A percentile compares a stretch with the other conserved stretches of the same genome.
Conservation (phyloP, 2,888 invertebrate species). For the Pelosia muscerda region DNA sequence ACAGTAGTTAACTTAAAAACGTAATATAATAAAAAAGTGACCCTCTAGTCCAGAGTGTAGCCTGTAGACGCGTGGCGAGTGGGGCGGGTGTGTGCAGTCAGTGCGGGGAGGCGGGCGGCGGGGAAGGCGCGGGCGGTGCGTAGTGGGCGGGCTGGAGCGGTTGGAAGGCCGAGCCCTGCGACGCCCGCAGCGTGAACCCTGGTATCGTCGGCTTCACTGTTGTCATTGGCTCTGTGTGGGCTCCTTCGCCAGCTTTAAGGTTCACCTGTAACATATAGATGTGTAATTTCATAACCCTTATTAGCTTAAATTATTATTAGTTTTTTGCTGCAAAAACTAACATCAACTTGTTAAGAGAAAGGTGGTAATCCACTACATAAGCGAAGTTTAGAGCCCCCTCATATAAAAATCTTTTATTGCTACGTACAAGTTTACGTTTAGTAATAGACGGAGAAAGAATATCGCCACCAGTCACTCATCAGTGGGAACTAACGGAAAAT, state of each 20-base stretch:
- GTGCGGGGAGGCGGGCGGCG: conserved; percentile 40
- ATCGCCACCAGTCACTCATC: no score
- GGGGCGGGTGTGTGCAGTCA: conserved; percentile 37
- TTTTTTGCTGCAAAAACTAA: no score
- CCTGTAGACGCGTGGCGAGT: background rate
- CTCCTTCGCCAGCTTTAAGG: conserved; percentile 86
- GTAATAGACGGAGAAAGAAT: no score
- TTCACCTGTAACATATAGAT: conserved; percentile 80
- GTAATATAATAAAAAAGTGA: background rate
- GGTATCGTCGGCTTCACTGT: conserved; percentile 88
- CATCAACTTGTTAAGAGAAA: no score
- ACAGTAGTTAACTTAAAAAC: background rate
- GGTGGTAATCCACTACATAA: no score
- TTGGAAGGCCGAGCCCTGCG: conserved; percentile 93
- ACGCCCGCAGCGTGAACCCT: conserved; percentile 92
- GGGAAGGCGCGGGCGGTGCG: conserved; percentile 39
- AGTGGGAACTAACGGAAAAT: no score
- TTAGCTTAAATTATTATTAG: background rate
- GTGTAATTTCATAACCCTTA: background rate
- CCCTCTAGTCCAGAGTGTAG: background rate
- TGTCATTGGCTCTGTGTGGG: conserved; percentile 71
- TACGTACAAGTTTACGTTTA: background rate
- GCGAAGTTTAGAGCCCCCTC: background rate
- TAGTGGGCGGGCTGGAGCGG: conserved; percentile 84
- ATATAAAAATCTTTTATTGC: no score